Evolutionary conservation across 2,797 vertebrate species (phyloP).

Genomic region (Falco cherrug): DNA sequence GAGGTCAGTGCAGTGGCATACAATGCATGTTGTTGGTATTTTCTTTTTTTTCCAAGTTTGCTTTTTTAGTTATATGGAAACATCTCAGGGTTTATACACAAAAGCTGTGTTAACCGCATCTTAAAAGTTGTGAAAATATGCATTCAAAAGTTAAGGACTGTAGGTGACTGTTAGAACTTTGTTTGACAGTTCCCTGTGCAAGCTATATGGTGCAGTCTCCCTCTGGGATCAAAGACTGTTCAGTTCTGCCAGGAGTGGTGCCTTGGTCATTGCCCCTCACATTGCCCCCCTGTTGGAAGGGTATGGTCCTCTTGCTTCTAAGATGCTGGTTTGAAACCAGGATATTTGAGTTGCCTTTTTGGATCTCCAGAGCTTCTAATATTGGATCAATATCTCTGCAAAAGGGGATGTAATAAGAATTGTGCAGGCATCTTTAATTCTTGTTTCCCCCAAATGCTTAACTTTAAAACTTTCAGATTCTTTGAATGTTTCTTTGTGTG

Average conservation of each 20-base stretch:
- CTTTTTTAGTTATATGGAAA: neutral
- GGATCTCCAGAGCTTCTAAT: neutral
- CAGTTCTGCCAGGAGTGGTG: neutral
- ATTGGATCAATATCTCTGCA: neutral
- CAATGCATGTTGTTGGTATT: accelerated
- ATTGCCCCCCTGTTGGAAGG: neutral
- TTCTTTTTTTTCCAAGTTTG: neutral
- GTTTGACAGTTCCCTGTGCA: neutral
- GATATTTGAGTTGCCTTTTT: neutral
- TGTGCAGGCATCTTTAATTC: neutral
- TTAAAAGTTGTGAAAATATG: neutral
- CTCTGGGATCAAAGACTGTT: neutral
- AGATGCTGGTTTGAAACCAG: neutral
- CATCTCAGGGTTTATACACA: accelerated
- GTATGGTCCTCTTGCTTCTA: neutral
- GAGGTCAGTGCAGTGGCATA: neutral
- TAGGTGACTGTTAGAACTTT: neutral
- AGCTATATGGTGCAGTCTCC: neutral
- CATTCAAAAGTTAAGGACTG: neutral
- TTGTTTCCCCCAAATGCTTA: neutral
- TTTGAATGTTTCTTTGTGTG: neutral
- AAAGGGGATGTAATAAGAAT: neutral
- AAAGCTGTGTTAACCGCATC: neutral
- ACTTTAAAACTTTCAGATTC: neutral
- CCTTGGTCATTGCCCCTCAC: neutral